A percentile compares a stretch with the other conserved stretches of the same genome.
These are phyloP conservation scores for Deilephila porcellus DNA, from an alignment of 2,888 invertebrate species.

Conservation along the genomic window DNA sequence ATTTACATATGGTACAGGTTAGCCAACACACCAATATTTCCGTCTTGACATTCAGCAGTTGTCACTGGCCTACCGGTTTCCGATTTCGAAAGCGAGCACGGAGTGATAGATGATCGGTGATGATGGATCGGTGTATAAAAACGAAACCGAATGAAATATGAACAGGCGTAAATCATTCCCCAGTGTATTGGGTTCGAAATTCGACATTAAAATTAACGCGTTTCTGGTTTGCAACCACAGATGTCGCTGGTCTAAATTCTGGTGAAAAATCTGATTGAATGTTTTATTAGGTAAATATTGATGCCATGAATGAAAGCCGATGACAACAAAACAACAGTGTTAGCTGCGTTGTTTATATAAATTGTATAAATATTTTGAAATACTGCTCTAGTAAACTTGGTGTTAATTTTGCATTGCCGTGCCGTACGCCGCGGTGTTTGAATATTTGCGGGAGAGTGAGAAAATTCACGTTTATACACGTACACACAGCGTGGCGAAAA, in stretches of 20 bases:
- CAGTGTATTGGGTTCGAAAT: conserved; percentile 29
- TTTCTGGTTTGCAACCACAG: neutral
- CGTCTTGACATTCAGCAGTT: conserved; percentile 22
- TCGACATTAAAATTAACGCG: conserved; percentile 21
- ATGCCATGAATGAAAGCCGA: neutral
- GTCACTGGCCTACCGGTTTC: conserved; percentile 63
- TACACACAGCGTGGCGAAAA: conserved; percentile 2
- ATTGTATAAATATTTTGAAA: conserved; percentile 12
- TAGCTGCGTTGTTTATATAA: neutral
- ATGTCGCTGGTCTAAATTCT: neutral
- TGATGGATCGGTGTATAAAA: conserved; percentile 59
- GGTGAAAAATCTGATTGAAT: neutral
- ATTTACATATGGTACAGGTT: conserved; percentile 11
- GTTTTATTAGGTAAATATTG: too few relatives aligned
- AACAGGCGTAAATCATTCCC: conserved; percentile 30
- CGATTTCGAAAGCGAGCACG: conserved; percentile 68
- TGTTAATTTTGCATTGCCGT: conserved; percentile 1
- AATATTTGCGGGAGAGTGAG: conserved; percentile 1
- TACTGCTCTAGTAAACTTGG: neutral
- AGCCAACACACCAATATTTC: conserved; percentile 17
- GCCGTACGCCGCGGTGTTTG: neutral
- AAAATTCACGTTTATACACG: neutral
- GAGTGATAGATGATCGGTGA: conserved; percentile 49
- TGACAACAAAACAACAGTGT: conserved; percentile 10
- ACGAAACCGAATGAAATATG: conserved; percentile 37